A percentile compares a stretch with the other conserved stretches of the same genome.
These are phyloP conservation scores for Trimorus sp. DNA, from an alignment of 2,888 invertebrate species.

Conservation along the genomic window DNA sequence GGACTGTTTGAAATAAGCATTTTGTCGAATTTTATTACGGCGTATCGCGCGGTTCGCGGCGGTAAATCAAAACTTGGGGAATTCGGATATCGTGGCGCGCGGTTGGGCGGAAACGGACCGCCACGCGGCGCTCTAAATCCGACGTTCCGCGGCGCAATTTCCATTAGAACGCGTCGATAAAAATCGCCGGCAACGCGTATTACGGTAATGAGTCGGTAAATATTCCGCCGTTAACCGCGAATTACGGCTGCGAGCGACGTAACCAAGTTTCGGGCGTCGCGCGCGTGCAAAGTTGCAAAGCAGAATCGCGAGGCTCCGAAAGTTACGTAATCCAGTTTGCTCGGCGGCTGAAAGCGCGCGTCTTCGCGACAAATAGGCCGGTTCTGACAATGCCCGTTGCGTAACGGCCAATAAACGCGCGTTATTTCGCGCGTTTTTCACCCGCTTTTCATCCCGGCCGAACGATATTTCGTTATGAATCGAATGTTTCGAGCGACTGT, in stretches of 20 bases:
- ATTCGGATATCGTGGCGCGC: background rate
- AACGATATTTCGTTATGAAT: slow-evolving; percentile 36
- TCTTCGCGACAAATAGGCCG: slow-evolving; percentile 8
- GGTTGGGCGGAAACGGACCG: too few species aligned
- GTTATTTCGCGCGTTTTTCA: slow-evolving; percentile 32
- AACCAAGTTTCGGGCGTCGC: slow-evolving; percentile 41
- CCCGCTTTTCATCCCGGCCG: background rate
- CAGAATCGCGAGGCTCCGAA: slow-evolving; percentile 39
- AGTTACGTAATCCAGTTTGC: slow-evolving; percentile 42
- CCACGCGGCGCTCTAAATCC: background rate
- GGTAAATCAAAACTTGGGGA: slow-evolving; percentile 27
- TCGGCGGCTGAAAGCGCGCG: slow-evolving; percentile 30
- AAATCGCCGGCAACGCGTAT: slow-evolving; percentile 35
- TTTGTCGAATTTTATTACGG: slow-evolving; percentile 31
- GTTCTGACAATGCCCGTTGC: slow-evolving; percentile 28
- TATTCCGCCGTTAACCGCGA: slow-evolving; percentile 44
- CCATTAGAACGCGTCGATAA: slow-evolving; percentile 11
- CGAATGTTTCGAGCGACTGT: slow-evolving; percentile 27
- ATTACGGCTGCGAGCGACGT: slow-evolving; percentile 35
- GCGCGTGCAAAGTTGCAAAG: slow-evolving; percentile 34
- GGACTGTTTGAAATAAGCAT: slow-evolving; percentile 29
- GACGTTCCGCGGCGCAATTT: slow-evolving; percentile 1
- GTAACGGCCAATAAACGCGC: slow-evolving; percentile 43
- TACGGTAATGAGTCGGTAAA: slow-evolving; percentile 50
- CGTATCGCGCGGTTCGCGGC: slow-evolving; percentile 9